Percentiles rank a stretch among this genome's conserved stretches.
phyloP scores from a whole-genome alignment of 2,888 invertebrate species.

The Campoletis raptor region DNA sequence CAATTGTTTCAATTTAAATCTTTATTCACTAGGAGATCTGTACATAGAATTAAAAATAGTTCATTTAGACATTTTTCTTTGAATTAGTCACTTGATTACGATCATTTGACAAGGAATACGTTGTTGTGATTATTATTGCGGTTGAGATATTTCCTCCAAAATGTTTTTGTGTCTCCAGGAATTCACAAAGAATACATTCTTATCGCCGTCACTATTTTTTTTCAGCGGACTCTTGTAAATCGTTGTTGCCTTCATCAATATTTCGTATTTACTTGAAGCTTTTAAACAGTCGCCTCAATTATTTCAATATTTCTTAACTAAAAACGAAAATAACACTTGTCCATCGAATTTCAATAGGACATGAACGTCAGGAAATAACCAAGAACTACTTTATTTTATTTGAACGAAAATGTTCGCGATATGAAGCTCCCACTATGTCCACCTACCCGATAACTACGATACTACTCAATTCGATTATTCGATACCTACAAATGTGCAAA shows the following conservation, averaged over 20 bases:
- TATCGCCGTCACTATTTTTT: background rate
- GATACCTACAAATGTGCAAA: background rate
- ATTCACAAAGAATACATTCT: background rate
- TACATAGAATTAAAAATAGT: background rate
- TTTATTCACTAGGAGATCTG: background rate
- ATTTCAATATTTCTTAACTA: background rate
- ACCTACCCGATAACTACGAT: constrained; percentile 1
- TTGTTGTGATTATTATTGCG: background rate
- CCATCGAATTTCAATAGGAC: too few relatives aligned
- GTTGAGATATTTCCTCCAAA: background rate
- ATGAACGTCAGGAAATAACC: background rate
- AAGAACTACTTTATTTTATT: background rate
- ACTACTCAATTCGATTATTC: background rate
- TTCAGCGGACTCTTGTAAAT: background rate
- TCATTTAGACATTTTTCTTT: background rate
- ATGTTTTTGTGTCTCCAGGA: background rate
- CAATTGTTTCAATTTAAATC: constrained; percentile 3
- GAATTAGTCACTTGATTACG: background rate
- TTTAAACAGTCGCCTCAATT: background rate
- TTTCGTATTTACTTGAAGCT: background rate
- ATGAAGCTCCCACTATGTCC: constrained; percentile 11
- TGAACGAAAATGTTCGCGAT: background rate
- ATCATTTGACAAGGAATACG: background rate
- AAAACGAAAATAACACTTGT: background rate
- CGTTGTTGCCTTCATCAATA: constrained; percentile 1